Evolutionary conservation across 2,113 vertebrate species (phyloP).

Genomic region (Eclectus roratus): DNA sequence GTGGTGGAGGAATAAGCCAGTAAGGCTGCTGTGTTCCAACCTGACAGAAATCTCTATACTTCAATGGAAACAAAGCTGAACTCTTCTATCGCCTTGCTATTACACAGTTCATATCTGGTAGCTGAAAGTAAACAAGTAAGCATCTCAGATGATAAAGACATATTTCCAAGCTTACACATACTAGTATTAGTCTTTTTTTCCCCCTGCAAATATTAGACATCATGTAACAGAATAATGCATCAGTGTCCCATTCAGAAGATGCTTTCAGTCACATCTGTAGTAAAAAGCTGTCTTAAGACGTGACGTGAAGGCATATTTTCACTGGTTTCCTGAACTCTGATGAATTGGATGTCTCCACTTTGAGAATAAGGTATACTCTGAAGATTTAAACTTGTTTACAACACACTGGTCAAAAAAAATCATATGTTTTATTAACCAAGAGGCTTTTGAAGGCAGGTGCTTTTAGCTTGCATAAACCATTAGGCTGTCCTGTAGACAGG

Average conservation of each 20-base stretch:
- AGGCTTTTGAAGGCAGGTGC: background rate
- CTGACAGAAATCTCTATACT: background rate
- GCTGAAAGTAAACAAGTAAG: background rate
- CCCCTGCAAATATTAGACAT: background rate
- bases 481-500: background rate
- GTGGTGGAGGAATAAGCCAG: background rate
- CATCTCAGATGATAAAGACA: background rate
- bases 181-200: background rate
- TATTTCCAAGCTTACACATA: background rate
- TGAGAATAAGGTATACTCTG: background rate
- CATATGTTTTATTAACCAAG: background rate
- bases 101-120: background rate
- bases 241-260: background rate
- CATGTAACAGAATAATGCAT: background rate
- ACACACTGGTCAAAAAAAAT: background rate
- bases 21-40: background rate
- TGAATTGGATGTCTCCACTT: background rate
- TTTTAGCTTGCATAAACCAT: background rate
- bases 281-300: background rate
- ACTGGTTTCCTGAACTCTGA: background rate
- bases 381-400: background rate
- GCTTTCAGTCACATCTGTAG: background rate
- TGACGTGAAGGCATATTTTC: background rate
- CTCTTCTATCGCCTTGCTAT: background rate
- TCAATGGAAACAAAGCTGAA: background rate